Percentiles rank a stretch among this genome's conserved stretches.
phyloP scores from a whole-genome alignment of 2,797 vertebrate genomes.

The Amphiprion clarkii region DNA sequence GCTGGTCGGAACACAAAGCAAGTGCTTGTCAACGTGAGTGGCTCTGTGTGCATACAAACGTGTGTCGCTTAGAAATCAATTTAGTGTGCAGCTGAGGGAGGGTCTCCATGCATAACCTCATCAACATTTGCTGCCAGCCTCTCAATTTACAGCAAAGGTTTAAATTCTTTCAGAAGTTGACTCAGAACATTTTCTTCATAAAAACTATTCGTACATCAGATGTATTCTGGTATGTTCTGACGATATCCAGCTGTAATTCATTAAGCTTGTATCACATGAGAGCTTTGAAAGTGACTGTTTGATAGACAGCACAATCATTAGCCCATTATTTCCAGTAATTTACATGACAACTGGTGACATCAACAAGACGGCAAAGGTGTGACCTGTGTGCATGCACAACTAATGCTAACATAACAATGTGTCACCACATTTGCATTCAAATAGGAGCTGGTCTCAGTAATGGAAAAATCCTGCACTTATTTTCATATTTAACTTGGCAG shows the following conservation, averaged over 20 bases:
- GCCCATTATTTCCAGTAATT: slow-evolving; percentile 35
- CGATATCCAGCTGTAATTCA: slow-evolving; percentile 9
- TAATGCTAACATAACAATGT: slow-evolving; percentile 12
- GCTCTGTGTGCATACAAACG: slow-evolving; percentile 8
- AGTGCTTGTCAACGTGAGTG: slow-evolving; percentile 36
- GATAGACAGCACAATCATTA: slow-evolving; percentile 34
- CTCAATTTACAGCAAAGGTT: background rate
- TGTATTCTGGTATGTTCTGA: background rate
- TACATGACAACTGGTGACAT: slow-evolving; percentile 44
- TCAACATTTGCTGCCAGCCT: background rate
- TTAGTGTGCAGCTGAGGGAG: slow-evolving; percentile 10
- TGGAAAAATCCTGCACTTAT: slow-evolving; percentile 38
- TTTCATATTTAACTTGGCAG: slow-evolving; percentile 48
- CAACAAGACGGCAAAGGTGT: slow-evolving; percentile 4
- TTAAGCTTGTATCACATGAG: slow-evolving; percentile 9
- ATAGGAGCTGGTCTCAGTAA: slow-evolving; percentile 12
- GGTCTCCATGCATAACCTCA: background rate
- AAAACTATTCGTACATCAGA: background rate
- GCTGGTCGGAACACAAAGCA: slow-evolving; percentile 53
- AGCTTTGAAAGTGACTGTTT: slow-evolving; percentile 10
- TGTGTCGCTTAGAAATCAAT: slow-evolving; percentile 8
- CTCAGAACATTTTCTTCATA: background rate
- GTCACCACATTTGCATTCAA: slow-evolving; percentile 8
- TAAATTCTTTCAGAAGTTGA: background rate
- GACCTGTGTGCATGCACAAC: background rate